A percentile compares a stretch with the other conserved stretches of the same genome.
Conservation (phyloP, 64 coral and sea anemone genomes). For the Orbicella faveolata region DNA sequence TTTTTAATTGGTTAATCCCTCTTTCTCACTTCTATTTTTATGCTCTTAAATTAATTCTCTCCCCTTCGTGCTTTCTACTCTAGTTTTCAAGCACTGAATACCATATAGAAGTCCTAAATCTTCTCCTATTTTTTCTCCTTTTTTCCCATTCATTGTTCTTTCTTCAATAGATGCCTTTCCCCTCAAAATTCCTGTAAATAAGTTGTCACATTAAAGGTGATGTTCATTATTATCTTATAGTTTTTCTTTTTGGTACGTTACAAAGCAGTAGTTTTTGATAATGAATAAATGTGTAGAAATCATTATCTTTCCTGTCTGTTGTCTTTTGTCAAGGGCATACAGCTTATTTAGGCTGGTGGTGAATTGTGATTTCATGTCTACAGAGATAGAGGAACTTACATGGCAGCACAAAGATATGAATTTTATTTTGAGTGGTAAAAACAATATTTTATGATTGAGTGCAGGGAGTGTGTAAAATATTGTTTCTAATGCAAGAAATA, state of each 20-base stretch:
- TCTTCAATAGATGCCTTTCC: background rate
- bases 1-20: background rate
- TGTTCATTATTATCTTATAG: background rate
- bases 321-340: too few relatives aligned
- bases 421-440: too few relatives aligned
- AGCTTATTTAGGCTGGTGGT: too few relatives aligned
- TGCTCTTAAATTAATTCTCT: background rate
- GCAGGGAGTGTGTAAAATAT: too few relatives aligned
- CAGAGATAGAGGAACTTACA: too few relatives aligned
- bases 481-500: too few relatives aligned
- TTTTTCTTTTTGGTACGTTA: background rate
- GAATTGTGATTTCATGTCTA: too few relatives aligned
- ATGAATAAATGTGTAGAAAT: too few relatives aligned
- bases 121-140: background rate
- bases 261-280: too few relatives aligned
- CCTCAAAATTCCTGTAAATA: constrained; percentile 24
- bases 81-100: background rate
- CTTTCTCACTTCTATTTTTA: background rate
- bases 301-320: too few relatives aligned
- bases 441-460: too few relatives aligned
- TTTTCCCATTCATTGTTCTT: background rate
- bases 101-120: background rate
- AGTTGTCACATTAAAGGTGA: constrained; percentile 18
- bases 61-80: background rate
- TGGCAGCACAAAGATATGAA: too few relatives aligned